Evolutionary conservation across 2,888 invertebrate genomes (phyloP), one percentile per base, ranked within the genome.

Genomic region (Myopa testacea): DNA sequence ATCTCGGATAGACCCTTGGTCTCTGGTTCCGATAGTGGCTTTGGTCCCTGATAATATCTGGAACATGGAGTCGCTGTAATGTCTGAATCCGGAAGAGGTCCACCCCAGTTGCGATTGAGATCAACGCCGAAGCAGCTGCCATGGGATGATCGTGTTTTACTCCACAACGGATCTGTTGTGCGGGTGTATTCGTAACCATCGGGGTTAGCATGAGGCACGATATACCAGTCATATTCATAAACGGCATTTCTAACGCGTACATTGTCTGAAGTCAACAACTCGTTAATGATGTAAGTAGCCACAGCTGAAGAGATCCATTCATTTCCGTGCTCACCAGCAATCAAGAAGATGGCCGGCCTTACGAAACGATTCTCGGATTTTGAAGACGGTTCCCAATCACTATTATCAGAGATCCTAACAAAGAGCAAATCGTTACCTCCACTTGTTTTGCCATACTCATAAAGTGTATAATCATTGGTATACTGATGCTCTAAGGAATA

Each of bases 181-280:
- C 95, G 95, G 0, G 95, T 93, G 88, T 95, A 95, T 84, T 94
- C 88, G 87, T 97, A 97, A 1, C 97, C 96, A 86, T 97, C 95
- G 0, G 96, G 96, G 87, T 95, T 95, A 74, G 93, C 87, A 8
- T 95, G 91, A 4, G 95, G 94, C 14, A 94, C 88, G 78, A 95
- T 91, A 85, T 94, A 95, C 92, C 96, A 96, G 85, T 97, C 96
- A 82, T 91, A 92, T 50, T 90, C 90, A 73, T 92, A 89, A 0
- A 92, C 91, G 12, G 92, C 90, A 8, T 87, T 81, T 75, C 87
- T 88, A 0, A 92, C 87, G 16, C 90, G 90, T 0, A 87, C 82
- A 45, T 92, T 89, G 0, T 90, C 86, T 58, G 93, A 93, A 77
- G 90, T 91, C 16, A 93, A 87, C 4, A 94, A 86, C 84, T 94